Conservation (phyloP, 2,888 invertebrate genomes). For the Teleiodes luculella region DNA sequence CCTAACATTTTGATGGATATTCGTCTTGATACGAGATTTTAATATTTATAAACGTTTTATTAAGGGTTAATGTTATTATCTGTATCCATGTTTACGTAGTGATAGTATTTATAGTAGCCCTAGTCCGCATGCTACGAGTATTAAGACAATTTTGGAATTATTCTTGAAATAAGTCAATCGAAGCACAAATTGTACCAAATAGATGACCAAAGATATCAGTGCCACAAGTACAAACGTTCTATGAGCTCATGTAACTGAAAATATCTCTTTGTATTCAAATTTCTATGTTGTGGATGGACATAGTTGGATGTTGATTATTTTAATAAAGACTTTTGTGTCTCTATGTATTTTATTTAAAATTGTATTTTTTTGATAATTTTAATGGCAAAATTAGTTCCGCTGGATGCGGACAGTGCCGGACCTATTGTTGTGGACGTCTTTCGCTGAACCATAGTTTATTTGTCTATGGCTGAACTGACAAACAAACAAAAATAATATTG, state of each 20-base stretch:
- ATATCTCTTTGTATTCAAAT: conserved; percentile 8
- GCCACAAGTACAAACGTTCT: conserved; percentile 10
- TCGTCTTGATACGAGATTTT: conserved; percentile 34
- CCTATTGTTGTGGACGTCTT: too few relatives aligned
- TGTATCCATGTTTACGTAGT: conserved; percentile 40
- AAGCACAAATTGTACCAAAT: conserved; percentile 13
- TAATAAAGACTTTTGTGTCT: conserved; percentile 42
- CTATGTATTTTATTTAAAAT: conserved; percentile 15
- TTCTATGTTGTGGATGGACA: conserved; percentile 9
- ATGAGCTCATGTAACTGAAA: conserved; percentile 6
- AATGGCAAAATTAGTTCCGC: too few relatives aligned
- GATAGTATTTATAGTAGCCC: conserved; percentile 32
- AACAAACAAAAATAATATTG: too few relatives aligned
- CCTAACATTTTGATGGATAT: conserved; percentile 25
- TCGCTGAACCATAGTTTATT: too few relatives aligned
- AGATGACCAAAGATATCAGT: conserved; percentile 14
- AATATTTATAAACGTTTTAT: conserved; percentile 27
- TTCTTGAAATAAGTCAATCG: neutral
- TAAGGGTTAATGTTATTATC: conserved; percentile 20
- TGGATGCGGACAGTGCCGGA: too few relatives aligned
- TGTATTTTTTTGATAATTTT: too few relatives aligned
- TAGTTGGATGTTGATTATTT: conserved; percentile 38
- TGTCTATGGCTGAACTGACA: too few relatives aligned
- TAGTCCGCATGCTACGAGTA: conserved; percentile 25
- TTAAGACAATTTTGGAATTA: neutral